Evolutionary conservation across 2,113 vertebrate genomes (phyloP).

Genomic region (Lepidothrix coronata): DNA sequence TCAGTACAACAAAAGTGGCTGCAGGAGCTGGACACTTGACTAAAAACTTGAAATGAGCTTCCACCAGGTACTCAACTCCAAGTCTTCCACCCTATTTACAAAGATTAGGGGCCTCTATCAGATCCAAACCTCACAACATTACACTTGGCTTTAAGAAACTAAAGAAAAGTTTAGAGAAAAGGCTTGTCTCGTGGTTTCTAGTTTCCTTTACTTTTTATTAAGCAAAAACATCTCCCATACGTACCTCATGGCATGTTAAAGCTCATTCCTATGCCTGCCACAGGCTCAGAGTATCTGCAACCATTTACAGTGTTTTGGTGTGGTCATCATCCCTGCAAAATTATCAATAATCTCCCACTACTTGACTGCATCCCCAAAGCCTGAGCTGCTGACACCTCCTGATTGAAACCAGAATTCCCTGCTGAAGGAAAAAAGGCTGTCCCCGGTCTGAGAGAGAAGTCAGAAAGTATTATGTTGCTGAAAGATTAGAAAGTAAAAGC

Average conservation of each 20-base stretch:
- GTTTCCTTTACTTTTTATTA: neutral
- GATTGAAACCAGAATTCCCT: slow-evolving; percentile 56
- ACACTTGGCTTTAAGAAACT: neutral
- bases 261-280: neutral
- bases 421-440: neutral
- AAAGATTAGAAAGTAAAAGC: slow-evolving; percentile 47
- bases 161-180: neutral
- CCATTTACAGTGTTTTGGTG: slow-evolving; percentile 19
- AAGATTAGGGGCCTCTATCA: neutral
- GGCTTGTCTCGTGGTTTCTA: neutral
- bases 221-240: neutral
- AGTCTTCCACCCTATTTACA: neutral
- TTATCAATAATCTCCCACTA: slow-evolving; percentile 25
- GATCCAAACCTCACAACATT: neutral
- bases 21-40: neutral
- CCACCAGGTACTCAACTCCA: neutral
- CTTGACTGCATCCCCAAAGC: slow-evolving; percentile 2
- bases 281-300: slow-evolving; percentile 6
- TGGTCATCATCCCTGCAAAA: slow-evolving; percentile 11
- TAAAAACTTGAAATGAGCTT: neutral
- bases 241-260: neutral
- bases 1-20: neutral
- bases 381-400: slow-evolving; percentile 52
- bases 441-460: neutral
- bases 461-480: slow-evolving; percentile 41